These are phyloP conservation scores for Neocloeon triangulifer DNA, from an alignment of 1,140 invertebrate genomes.

Conservation along the genomic window DNA sequence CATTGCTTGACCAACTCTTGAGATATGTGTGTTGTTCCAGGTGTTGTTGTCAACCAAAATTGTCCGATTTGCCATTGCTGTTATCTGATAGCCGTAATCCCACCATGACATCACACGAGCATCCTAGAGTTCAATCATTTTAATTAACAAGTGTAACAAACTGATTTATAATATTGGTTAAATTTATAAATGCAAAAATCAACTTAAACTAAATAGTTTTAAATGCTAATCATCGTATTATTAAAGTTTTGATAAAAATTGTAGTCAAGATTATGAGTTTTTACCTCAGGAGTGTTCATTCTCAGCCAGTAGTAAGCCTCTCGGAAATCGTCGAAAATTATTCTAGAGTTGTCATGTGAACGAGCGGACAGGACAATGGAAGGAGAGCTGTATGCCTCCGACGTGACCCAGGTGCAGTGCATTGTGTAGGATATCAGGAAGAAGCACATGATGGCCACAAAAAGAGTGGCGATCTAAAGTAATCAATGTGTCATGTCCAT, in stretches of 20 bases:
- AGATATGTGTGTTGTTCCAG: conserved; percentile 99
- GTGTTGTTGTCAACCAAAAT: conserved; percentile 99
- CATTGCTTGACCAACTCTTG: conserved; percentile 92
- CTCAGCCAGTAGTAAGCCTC: conserved; percentile 96
- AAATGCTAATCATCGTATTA: too few species aligned
- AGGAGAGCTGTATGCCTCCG: conserved; percentile 91
- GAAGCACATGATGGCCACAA: conserved; percentile 62
- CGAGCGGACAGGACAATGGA: conserved; percentile 92
- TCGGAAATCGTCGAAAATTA: conserved; percentile 95
- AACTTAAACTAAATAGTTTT: conserved; percentile 3
- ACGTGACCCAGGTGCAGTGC: conserved; percentile 99
- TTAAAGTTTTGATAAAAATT: too few species aligned
- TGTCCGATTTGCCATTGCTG: conserved; percentile 94
- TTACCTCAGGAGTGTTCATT: conserved; percentile 81
- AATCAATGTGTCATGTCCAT: neutral
- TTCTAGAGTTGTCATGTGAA: conserved; percentile 77
- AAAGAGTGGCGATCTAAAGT: conserved; percentile 54
- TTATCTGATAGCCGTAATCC: conserved; percentile 99
- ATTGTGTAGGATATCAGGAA: conserved; percentile 81
- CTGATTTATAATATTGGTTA: too few species aligned
- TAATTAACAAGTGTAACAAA: too few species aligned
- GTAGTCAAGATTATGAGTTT: too few species aligned
- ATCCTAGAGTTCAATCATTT: too few species aligned
- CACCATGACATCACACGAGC: conserved; percentile 98
- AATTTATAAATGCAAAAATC: conserved; percentile 1